Evolutionary conservation across 2,113 vertebrate species (phyloP).

Genomic region (Nymphicus hollandicus): DNA sequence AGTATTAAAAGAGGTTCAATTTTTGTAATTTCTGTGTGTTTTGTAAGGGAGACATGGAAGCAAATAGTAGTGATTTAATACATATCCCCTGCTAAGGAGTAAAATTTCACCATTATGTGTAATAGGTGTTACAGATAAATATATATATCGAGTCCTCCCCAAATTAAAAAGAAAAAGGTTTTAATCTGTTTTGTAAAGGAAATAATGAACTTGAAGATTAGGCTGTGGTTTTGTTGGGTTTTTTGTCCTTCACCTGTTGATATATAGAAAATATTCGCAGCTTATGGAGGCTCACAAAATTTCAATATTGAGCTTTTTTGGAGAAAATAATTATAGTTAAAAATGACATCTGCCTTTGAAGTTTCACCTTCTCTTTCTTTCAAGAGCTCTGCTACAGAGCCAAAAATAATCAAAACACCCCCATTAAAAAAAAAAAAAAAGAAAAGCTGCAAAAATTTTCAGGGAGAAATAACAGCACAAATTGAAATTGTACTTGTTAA

Average conservation of each 20-base stretch:
- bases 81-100: neutral
- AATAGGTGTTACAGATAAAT: neutral
- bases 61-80: neutral
- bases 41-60: neutral
- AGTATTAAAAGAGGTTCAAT: neutral
- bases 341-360: neutral
- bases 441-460: neutral
- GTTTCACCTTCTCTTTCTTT: neutral
- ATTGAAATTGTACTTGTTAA: neutral
- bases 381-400: neutral
- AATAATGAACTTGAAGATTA: neutral
- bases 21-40: neutral
- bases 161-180: neutral
- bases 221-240: neutral
- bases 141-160: neutral
- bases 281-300: neutral
- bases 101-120: neutral
- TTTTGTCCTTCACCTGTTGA: slow-evolving; percentile 27
- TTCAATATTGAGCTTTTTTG: neutral
- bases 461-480: neutral
- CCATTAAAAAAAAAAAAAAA: neutral
- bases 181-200: neutral
- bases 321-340: neutral
- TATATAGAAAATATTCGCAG: neutral
- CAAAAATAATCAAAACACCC: neutral